A percentile compares a stretch with the other conserved stretches of the same genome.
phyloP scores from a whole-genome alignment of 2,888 invertebrate species.

The Drosophila leonis region DNA sequence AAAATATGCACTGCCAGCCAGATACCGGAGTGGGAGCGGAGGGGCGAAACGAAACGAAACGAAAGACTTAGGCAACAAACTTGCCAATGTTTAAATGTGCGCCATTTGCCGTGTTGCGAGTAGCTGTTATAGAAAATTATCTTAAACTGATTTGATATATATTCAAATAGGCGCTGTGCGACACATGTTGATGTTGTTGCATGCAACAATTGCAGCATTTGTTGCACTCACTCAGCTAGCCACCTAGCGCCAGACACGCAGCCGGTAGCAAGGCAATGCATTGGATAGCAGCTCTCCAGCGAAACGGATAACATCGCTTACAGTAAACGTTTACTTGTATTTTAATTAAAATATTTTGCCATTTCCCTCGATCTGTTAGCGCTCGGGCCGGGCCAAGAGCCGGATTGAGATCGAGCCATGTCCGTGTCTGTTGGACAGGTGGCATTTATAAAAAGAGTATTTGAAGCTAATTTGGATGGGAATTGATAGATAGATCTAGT shows the following conservation, averaged over 20 bases:
- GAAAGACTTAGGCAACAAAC: slow-evolving; percentile 74
- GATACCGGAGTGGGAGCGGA: neutral
- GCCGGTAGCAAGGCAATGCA: slow-evolving; percentile 48
- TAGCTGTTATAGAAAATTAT: slow-evolving; percentile 79
- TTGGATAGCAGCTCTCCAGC: slow-evolving; percentile 31
- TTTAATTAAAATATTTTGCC: slow-evolving; percentile 79
- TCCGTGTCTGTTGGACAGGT: slow-evolving; percentile 64
- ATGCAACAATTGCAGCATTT: slow-evolving; percentile 57
- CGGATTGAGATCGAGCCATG: slow-evolving; percentile 69
- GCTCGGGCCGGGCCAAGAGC: slow-evolving; percentile 30
- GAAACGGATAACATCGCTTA: slow-evolving; percentile 71
- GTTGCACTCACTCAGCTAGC: slow-evolving; percentile 32
- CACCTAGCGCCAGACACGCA: slow-evolving; percentile 59
- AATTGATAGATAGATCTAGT: slow-evolving; percentile 63
- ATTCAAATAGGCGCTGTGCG: slow-evolving; percentile 79
- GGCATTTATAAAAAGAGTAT: slow-evolving; percentile 68
- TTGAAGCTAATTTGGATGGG: slow-evolving; percentile 66
- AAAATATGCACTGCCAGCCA: slow-evolving; percentile 70
- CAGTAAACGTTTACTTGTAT: slow-evolving; percentile 79
- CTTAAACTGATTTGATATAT: slow-evolving; percentile 80
- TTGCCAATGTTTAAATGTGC: slow-evolving; percentile 64
- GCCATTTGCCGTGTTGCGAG: slow-evolving; percentile 64
- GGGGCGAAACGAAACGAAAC: slow-evolving; percentile 63
- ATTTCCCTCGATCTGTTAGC: slow-evolving; percentile 51
- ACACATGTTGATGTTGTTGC: slow-evolving; percentile 75